phyloP scores from a whole-genome alignment of 1,140 invertebrate species.

The Octopus bimaculoides region DNA sequence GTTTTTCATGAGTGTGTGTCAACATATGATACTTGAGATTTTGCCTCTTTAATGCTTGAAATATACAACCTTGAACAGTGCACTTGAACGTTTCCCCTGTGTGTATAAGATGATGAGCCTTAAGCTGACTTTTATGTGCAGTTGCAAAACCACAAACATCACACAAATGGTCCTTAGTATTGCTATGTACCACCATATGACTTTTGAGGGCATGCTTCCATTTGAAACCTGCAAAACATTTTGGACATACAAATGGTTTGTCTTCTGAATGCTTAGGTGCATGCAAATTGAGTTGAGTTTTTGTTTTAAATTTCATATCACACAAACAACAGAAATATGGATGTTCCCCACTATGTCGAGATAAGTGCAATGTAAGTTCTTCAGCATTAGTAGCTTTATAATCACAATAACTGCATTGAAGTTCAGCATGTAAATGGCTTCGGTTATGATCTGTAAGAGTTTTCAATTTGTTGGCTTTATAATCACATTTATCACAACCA shows the following conservation, averaged over 20 bases:
- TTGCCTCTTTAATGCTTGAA: slow-evolving; percentile 58
- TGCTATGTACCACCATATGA: slow-evolving; percentile 62
- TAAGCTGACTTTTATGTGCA: slow-evolving; percentile 63
- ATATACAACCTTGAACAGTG: slow-evolving; percentile 57
- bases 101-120: slow-evolving; percentile 62
- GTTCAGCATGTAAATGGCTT: slow-evolving; percentile 57
- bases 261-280: slow-evolving; percentile 61
- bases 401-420: slow-evolving; percentile 61
- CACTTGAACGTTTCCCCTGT: slow-evolving; percentile 63
- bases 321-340: slow-evolving; percentile 63
- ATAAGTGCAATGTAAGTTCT: slow-evolving; percentile 57
- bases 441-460: slow-evolving; percentile 48
- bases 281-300: slow-evolving; percentile 60
- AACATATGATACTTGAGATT: slow-evolving; percentile 57
- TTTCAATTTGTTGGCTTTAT: slow-evolving; percentile 37
- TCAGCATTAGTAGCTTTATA: slow-evolving; percentile 55
- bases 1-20: slow-evolving; percentile 64
- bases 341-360: slow-evolving; percentile 58
- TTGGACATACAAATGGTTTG: slow-evolving; percentile 63
- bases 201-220: slow-evolving; percentile 63
- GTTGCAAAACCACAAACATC: slow-evolving; percentile 63
- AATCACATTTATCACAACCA: slow-evolving; percentile 39
- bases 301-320: slow-evolving; percentile 60
- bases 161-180: slow-evolving; percentile 62
- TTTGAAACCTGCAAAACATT: slow-evolving; percentile 65